Conservation (phyloP, 2,113 vertebrate genomes). For the Siniperca knerii region DNA sequence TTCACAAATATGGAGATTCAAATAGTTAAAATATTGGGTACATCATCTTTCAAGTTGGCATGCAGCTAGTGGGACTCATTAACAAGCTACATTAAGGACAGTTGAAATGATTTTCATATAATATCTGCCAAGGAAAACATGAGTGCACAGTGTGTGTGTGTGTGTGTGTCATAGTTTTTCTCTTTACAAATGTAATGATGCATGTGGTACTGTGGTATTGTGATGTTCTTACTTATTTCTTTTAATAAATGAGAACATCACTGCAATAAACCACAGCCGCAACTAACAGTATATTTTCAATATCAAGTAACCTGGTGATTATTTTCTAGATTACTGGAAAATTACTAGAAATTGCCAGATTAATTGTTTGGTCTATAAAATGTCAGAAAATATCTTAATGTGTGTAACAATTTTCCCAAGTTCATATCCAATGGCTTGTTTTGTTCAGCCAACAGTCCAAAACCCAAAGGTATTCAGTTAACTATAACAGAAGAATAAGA, state of each 20-base stretch:
- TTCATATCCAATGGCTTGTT: background rate
- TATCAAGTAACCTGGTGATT: background rate
- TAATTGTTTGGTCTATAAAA: background rate
- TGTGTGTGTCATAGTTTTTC: slow-evolving; percentile 10
- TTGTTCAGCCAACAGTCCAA: background rate
- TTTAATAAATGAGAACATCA: background rate
- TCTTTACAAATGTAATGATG: background rate
- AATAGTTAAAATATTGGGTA: background rate
- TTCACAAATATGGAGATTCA: background rate
- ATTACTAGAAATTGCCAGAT: no score
- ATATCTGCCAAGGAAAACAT: background rate
- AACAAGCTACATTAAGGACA: background rate
- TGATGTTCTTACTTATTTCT: no score
- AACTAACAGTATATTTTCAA: background rate
- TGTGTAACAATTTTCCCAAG: background rate
- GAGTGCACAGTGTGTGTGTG: background rate
- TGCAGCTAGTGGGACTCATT: background rate
- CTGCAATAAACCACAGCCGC: background rate
- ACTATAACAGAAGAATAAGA: background rate
- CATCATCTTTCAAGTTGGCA: background rate
- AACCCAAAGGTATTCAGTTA: background rate
- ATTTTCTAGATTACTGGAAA: background rate
- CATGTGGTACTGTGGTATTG: no score
- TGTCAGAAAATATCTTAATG: background rate
- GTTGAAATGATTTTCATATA: background rate